Evolutionary conservation across 1,140 invertebrate genomes (phyloP), one percentile per base, ranked within the genome.

Genomic region (Lepidostoma basale): DNA sequence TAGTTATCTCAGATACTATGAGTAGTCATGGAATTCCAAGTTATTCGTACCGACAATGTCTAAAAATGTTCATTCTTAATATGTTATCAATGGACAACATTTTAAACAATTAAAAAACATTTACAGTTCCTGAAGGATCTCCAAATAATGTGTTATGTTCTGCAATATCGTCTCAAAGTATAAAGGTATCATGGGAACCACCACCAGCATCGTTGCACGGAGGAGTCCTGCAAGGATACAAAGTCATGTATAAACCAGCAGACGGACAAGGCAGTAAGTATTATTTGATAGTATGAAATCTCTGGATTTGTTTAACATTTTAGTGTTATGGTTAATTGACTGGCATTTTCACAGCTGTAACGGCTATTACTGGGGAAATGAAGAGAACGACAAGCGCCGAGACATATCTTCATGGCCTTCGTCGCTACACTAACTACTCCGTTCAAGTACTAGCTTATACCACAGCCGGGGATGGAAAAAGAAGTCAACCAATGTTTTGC

Each of bases 101-200:
- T 36, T 6, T 36, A 5, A 14, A n/a, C n/a, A n/a, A n/a, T n/a
- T n/a, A n/a, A n/a, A n/a, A n/a, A n/a, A n/a, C n/a, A n/a, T n/a
- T 42, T 42, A 14, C 18, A 59, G 56, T 59, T 20, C 56, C 56
- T 12, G 56, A 59, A 23, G 56, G 30, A 59, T 3, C 91, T 2
- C 91, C 91, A 1, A 88, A 90, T 76, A 89, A 91, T 74, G 85
- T 93, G 14, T 80, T 86, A 22, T 93, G 91, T 77, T 86, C 86
- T 0, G 86, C 90, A 0, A 76, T 90, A 4, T 89, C 89, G 1
- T 91, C 92, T 0, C 86, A 91, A 70, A 92, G 89, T 12, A 79
- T 95, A 10, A 89, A 92, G 81, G 86, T 95, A 3, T 90, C 90
- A 12, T 95, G 93, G 93, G 89, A 92, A 52, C 89, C 91, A n/a